Base-by-base conservation (phyloP, 2,113 vertebrate genomes). In the Cariama cristata region DNA sequence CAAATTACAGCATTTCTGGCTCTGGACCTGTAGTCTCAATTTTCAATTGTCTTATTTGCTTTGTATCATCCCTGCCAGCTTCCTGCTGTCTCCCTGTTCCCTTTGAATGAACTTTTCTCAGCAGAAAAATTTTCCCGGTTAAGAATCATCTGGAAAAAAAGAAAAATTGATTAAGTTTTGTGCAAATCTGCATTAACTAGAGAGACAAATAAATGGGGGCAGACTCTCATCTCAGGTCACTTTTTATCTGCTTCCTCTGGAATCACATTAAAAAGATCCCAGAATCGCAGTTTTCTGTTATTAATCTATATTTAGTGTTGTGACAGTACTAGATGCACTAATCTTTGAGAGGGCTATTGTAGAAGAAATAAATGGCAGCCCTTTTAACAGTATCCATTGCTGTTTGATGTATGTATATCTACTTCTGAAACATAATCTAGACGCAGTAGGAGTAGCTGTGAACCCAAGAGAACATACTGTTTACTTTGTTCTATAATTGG, bases 401-500 rank as follows among this genome's bases (percentile, higher is more conserved):
- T 94, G 58, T 92, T 72, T 88, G 63, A 73, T 88, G 24, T 40
- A 52, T 55, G 33, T 45, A 14, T 55, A 79, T 80, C 56, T 88
- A 23, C 92, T 86, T 88, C 81, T 93, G 97, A 96, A 98, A 97
- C 73, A 74, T 86, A 95, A 98, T 93, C 96, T 93, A 94, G 93
- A 79, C 93, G 81, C 52, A 58, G 93, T 97, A 69, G 72, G 56
- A 93, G 77, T 84, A 86, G 97, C 90, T 88, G 50, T 53, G 88
- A 90, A 98, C 97, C 97, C 98, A 97, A 94, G 97, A 94, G 92
- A 98, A 97, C 94, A 92, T 94, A 96, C 93, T 98, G 97, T 97
- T 98, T 97, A 97, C 97, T 98, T 97, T 98, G 98, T 98, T 85
- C 89, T 97, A 76, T 95, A 97, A 97, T 91, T 97, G 96, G n/a